Evolutionary conservation across 2,888 invertebrate species (phyloP).

Genomic region (Drosophila imparisetae): DNA sequence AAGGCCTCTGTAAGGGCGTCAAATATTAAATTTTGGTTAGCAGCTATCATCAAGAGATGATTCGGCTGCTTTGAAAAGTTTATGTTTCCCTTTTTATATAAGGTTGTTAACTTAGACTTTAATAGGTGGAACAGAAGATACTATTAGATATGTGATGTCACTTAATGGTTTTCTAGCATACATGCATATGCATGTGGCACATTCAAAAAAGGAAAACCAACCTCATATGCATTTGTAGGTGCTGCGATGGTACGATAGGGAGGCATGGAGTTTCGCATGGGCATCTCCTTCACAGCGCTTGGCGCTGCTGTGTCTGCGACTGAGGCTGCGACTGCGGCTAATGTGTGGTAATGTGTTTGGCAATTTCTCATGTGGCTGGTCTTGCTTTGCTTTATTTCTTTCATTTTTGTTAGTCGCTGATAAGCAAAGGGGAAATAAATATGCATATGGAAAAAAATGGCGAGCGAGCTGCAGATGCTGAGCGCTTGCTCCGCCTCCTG

Average conservation of each 20-base stretch:
- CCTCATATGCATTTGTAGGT: constrained; percentile 18
- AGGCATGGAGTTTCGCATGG: neutral
- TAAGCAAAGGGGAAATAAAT: constrained; percentile 82
- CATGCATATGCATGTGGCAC: constrained; percentile 1
- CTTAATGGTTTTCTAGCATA: neutral
- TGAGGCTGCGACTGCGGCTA: constrained; percentile 38
- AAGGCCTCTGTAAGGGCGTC: neutral
- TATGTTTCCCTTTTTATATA: neutral
- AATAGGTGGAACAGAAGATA: neutral
- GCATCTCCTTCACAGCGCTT: neutral
- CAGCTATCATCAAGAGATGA: neutral
- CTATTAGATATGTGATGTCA: neutral
- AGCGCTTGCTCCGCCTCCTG: constrained; percentile 21
- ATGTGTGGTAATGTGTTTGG: constrained; percentile 77
- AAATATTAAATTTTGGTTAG: neutral
- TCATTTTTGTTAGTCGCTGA: constrained; percentile 71
- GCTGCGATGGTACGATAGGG: neutral
- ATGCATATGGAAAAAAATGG: constrained; percentile 67
- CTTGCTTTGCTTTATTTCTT: constrained; percentile 65
- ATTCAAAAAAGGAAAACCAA: neutral
- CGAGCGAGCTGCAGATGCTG: neutral
- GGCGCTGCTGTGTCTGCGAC: constrained; percentile 10
- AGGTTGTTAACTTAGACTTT: neutral
- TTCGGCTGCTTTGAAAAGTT: neutral
- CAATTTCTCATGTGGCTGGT: constrained; percentile 68